A percentile compares a stretch with the other conserved stretches of the same genome.
phyloP scores from a whole-genome alignment of 1,140 invertebrate genomes.

The Scylla paramamosain region DNA sequence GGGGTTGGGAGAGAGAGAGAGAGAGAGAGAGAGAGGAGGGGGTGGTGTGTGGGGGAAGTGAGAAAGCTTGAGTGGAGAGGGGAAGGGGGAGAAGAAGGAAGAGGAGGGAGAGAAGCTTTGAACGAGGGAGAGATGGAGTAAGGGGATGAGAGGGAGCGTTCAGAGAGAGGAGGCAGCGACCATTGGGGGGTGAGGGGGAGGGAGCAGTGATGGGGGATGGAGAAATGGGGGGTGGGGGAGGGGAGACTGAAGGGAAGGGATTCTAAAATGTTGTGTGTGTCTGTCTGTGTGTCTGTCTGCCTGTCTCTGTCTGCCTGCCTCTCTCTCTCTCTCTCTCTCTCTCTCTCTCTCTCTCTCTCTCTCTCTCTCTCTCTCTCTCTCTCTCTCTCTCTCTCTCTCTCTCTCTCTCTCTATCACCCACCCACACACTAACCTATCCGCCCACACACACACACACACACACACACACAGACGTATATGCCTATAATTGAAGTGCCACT shows the following conservation, averaged over 20 bases:
- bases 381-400: background rate
- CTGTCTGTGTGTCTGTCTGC: background rate
- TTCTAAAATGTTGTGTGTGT: background rate
- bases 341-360: background rate
- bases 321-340: background rate
- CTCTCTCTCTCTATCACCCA: background rate
- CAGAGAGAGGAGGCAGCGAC: background rate
- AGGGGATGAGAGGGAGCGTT: background rate
- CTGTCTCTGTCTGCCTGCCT: background rate
- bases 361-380: background rate
- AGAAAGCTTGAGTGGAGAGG: background rate
- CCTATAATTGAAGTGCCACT: background rate
- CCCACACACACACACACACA: background rate
- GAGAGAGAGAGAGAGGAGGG: background rate
- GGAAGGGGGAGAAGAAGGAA: background rate
- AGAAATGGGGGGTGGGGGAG: background rate
- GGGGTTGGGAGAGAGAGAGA: background rate
- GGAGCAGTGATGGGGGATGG: too few relatives aligned
- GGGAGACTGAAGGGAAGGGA: background rate
- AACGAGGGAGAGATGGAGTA: background rate
- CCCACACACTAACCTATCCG: background rate
- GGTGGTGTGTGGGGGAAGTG: background rate
- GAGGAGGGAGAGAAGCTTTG: background rate
- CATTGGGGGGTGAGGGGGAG: background rate
- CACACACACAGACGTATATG: background rate